phyloP scores from a whole-genome alignment of 2,888 invertebrate genomes.

The Synergus itoensis region DNA sequence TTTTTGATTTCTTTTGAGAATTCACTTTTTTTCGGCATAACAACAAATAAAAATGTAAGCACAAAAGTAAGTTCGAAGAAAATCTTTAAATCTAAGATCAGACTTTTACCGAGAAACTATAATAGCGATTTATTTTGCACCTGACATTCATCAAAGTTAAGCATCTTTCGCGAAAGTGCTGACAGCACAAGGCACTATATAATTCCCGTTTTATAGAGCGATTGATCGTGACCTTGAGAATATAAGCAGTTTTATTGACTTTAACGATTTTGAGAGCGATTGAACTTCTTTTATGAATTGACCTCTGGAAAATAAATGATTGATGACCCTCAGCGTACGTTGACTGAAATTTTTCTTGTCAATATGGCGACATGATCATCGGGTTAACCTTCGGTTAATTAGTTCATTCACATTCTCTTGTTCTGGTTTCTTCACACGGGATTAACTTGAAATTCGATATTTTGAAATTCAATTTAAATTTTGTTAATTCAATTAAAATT shows the following conservation, averaged over 20 bases:
- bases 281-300: conserved; percentile 8
- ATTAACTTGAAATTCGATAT: background rate
- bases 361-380: background rate
- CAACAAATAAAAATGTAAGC: no score
- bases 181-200: background rate
- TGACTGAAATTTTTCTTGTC: conserved; percentile 11
- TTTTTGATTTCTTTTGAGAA: background rate
- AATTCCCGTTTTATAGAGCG: background rate
- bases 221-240: conserved; percentile 15
- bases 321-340: conserved; percentile 16
- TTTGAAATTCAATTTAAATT: background rate
- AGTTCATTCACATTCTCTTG: background rate
- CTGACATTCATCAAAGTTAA: background rate
- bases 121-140: background rate
- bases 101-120: background rate
- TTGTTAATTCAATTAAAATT: no score
- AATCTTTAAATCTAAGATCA: background rate
- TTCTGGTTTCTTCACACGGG: background rate
- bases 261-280: conserved; percentile 24
- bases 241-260: background rate
- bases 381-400: background rate
- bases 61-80: background rate
- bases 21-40: no score
- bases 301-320: conserved; percentile 14
- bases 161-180: conserved; percentile 19